These are phyloP conservation scores for Drosophila parabipectinata DNA, from an alignment of 1,140 invertebrate species.

Conservation along the genomic window DNA sequence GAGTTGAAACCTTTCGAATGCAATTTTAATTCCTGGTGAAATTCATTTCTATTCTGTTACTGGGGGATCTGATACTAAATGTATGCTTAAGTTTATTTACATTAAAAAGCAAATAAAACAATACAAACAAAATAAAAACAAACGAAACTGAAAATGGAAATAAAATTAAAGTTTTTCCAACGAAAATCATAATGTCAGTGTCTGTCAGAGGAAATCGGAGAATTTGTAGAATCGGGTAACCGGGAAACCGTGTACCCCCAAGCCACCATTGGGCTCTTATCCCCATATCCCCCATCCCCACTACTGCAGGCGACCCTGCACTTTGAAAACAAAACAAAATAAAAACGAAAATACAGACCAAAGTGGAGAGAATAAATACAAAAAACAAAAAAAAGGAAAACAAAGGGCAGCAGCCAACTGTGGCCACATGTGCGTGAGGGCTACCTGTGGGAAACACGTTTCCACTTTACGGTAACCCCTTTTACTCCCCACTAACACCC, in stretches of 20 bases:
- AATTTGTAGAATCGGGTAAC: too few relatives aligned
- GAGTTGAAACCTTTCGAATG: too few relatives aligned
- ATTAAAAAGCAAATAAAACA: constrained; percentile 67
- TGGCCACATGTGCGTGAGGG: constrained; percentile 25
- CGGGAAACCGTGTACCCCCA: too few relatives aligned
- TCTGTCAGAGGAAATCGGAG: too few relatives aligned
- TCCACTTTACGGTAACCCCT: constrained; percentile 31
- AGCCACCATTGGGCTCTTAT: too few relatives aligned
- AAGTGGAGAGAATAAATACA: background rate
- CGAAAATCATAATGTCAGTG: constrained; percentile 38
- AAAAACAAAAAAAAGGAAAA: constrained; percentile 27
- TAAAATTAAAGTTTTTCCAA: constrained; percentile 20
- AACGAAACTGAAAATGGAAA: constrained; percentile 48
- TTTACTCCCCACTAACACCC: background rate
- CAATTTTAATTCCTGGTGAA: too few relatives aligned
- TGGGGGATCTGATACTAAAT: background rate
- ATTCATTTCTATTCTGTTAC: too few relatives aligned
- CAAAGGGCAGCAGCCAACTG: constrained; percentile 46
- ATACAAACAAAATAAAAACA: constrained; percentile 39
- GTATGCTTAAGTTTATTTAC: constrained; percentile 30
- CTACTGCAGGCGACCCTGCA: constrained; percentile 14
- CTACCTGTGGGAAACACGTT: constrained; percentile 79
- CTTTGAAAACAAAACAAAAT: constrained; percentile 33
- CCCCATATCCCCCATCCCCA: background rate
- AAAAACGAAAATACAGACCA: constrained; percentile 21